These are phyloP conservation scores for Sebastes trivittatus DNA, from an alignment of 2,797 vertebrate species.

Conservation along the genomic window DNA sequence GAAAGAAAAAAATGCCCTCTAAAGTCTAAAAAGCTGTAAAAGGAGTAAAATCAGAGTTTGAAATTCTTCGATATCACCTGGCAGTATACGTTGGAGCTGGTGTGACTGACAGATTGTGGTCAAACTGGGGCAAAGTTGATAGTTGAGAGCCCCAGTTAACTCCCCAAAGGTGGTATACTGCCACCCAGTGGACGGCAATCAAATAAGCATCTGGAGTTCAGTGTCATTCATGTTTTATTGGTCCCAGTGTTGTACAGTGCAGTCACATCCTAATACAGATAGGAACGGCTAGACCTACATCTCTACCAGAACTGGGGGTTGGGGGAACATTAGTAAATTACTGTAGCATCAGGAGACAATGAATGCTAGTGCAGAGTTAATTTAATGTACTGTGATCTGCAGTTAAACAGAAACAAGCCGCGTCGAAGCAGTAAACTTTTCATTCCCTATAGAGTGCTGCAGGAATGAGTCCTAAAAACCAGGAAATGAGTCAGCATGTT, in stretches of 20 bases:
- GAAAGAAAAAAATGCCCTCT: not conserved
- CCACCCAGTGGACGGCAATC: slow-evolving; percentile 52
- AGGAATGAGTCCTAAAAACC: too few species aligned
- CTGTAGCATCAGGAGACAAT: not conserved
- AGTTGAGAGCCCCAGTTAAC: not conserved
- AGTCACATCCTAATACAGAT: slow-evolving; percentile 16
- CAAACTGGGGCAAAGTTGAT: slow-evolving; percentile 60
- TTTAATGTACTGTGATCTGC: not conserved
- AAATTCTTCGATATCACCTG: not conserved
- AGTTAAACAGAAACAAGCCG: not conserved
- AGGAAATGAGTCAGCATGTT: too few species aligned
- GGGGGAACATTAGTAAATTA: not conserved
- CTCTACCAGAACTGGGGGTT: slow-evolving; percentile 1
- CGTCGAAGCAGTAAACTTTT: not conserved
- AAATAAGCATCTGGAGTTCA: not conserved
- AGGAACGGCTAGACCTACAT: slow-evolving; percentile 12
- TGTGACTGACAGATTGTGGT: slow-evolving; percentile 13
- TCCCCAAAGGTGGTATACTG: slow-evolving; percentile 2
- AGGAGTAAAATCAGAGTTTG: not conserved
- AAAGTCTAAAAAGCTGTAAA: not conserved
- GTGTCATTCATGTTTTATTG: slow-evolving; percentile 37
- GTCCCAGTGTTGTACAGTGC: slow-evolving; percentile 28
- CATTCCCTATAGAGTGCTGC: not conserved
- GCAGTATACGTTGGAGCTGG: not conserved
- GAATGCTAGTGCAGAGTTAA: not conserved